A percentile compares a stretch with the other conserved stretches of the same genome.
Conservation (phyloP, 2,113 vertebrate species). For the Brienomyrus brachyistius region DNA sequence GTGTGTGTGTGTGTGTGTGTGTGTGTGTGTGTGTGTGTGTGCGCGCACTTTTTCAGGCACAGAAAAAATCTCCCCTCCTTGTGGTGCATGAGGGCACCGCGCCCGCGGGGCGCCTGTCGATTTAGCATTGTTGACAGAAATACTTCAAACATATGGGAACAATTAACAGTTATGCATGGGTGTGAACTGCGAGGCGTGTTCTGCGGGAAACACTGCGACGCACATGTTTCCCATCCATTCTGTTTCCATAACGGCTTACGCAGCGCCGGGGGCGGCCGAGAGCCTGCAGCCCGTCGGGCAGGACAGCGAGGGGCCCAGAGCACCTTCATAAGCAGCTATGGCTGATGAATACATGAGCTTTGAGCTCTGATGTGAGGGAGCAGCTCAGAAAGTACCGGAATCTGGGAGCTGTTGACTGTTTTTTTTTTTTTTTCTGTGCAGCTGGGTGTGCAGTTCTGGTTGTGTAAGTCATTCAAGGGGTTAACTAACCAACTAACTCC, state of each 20-base stretch:
- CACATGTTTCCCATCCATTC: not conserved
- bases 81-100: not conserved
- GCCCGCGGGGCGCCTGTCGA: not conserved
- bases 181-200: not conserved
- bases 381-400: not conserved
- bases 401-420: not conserved
- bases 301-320: not conserved
- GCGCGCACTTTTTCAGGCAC: not conserved
- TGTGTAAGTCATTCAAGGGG: not conserved
- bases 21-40: not conserved
- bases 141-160: slow-evolving; percentile 1
- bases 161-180: slow-evolving; percentile 6
- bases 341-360: not conserved
- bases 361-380: not conserved
- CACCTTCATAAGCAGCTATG: not conserved
- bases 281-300: not conserved
- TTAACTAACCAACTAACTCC: not conserved
- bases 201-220: not conserved
- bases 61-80: not conserved
- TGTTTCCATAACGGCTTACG: not conserved
- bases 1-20: not conserved
- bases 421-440: not conserved
- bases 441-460: not conserved
- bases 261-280: not conserved
- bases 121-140: not conserved